Evolutionary conservation across 2,888 invertebrate species (phyloP).

Genomic region (Diloba caeruleocephala): DNA sequence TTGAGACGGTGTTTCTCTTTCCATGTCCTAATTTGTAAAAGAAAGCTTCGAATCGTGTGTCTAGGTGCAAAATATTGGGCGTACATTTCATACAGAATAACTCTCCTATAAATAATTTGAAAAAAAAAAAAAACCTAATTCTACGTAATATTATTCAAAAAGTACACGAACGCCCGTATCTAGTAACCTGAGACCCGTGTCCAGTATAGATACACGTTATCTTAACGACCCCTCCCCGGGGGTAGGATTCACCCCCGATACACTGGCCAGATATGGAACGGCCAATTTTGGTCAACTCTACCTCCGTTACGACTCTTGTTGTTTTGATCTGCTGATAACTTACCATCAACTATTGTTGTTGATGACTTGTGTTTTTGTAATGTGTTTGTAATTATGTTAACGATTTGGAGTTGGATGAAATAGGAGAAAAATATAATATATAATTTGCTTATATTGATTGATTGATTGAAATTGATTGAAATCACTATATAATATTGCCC

Average conservation of each 20-base stretch:
- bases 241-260: slow-evolving; percentile 59
- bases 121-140: too few relatives aligned
- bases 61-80: too few relatives aligned
- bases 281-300: slow-evolving; percentile 82
- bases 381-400: slow-evolving; percentile 28
- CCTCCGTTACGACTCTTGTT: slow-evolving; percentile 75
- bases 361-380: slow-evolving; percentile 45
- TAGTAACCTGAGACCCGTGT: slow-evolving; percentile 77
- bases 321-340: slow-evolving; percentile 59
- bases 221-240: slow-evolving; percentile 76
- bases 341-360: slow-evolving; percentile 35
- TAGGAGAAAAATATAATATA: too few relatives aligned
- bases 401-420: not conserved
- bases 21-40: too few relatives aligned
- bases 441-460: too few relatives aligned
- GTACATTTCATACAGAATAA: too few relatives aligned
- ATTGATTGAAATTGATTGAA: too few relatives aligned
- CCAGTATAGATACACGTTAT: slow-evolving; percentile 83
- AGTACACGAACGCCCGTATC: slow-evolving; percentile 61
- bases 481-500: too few relatives aligned
- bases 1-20: too few relatives aligned
- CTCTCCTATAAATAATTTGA: too few relatives aligned
- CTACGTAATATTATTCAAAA: slow-evolving; percentile 25
- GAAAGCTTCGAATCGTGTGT: too few relatives aligned
- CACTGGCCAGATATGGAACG: slow-evolving; percentile 75